Percentiles rank a stretch among this genome's conserved stretches.
phyloP scores from a whole-genome alignment of 64 coral and sea anemone genomes.

The Montipora efflorescens region DNA sequence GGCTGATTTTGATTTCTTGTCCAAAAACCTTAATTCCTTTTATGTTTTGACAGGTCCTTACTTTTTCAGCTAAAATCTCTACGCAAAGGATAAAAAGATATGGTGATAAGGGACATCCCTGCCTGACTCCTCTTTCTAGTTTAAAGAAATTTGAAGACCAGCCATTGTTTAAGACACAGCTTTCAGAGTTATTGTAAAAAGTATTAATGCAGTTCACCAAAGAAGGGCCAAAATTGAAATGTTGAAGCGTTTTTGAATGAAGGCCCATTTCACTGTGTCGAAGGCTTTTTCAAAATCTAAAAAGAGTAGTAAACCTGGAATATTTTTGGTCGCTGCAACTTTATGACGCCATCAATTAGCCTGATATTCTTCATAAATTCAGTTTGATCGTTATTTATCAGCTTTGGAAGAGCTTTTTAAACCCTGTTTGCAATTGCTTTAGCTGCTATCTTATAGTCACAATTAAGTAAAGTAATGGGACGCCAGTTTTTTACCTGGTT shows the following conservation, averaged over 20 bases:
- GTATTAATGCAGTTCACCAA: conserved; percentile 57
- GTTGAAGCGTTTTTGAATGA: conserved; percentile 39
- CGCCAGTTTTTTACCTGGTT: conserved; percentile 18
- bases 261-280: conserved; percentile 45
- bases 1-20: conserved; percentile 59
- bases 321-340: background rate
- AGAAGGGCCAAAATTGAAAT: conserved; percentile 53
- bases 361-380: conserved; percentile 19
- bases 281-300: conserved; percentile 26
- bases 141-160: conserved; percentile 62
- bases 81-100: conserved; percentile 54
- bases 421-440: conserved; percentile 14
- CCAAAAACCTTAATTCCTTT: conserved; percentile 36
- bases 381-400: background rate
- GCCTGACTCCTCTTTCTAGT: conserved; percentile 43
- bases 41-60: conserved; percentile 9
- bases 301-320: background rate
- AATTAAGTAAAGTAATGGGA: conserved; percentile 30
- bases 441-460: conserved; percentile 34
- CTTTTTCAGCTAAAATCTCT: conserved; percentile 40
- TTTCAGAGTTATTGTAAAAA: conserved; percentile 35
- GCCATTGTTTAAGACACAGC: conserved; percentile 57
- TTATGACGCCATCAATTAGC: background rate
- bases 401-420: background rate
- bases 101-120: conserved; percentile 55